Conservation (phyloP, 2,797 vertebrate genomes). For the Atherinosoma microstoma region DNA sequence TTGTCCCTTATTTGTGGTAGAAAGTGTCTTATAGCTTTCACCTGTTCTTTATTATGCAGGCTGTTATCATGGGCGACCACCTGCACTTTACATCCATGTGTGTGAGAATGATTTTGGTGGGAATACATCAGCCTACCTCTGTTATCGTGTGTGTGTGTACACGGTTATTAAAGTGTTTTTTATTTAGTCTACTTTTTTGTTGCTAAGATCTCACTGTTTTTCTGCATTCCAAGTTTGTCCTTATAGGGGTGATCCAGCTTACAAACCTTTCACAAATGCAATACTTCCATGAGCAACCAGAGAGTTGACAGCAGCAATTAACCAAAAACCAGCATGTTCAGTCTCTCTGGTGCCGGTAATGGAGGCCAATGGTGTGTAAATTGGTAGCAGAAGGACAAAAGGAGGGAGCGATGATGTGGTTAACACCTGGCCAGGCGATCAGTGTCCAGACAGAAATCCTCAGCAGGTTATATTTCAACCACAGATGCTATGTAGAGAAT, state of each 20-base stretch:
- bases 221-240: not conserved
- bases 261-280: not conserved
- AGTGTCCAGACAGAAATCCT: not conserved
- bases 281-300: not conserved
- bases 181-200: constrained; percentile 20
- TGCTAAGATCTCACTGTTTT: constrained; percentile 2
- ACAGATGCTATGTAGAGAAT: not conserved
- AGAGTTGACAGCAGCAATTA: constrained; percentile 1
- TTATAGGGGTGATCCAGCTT: not conserved
- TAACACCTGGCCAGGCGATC: not conserved
- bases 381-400: not conserved
- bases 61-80: constrained; percentile 66
- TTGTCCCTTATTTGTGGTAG: constrained; percentile 61
- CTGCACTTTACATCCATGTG: constrained; percentile 25
- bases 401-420: not conserved
- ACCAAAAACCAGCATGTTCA: not conserved
- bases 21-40: constrained; percentile 68
- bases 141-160: constrained; percentile 28
- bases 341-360: not conserved
- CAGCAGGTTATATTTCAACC: not conserved
- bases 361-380: not conserved
- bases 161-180: constrained; percentile 18
- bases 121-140: constrained; percentile 36
- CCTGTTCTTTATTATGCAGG: constrained; percentile 81
- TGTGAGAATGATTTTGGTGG: constrained; percentile 15